Evolutionary conservation across 92 coral and sea anemone species (phyloP), one percentile per base, ranked within the genome.

Genomic region (Palythoa grandis): DNA sequence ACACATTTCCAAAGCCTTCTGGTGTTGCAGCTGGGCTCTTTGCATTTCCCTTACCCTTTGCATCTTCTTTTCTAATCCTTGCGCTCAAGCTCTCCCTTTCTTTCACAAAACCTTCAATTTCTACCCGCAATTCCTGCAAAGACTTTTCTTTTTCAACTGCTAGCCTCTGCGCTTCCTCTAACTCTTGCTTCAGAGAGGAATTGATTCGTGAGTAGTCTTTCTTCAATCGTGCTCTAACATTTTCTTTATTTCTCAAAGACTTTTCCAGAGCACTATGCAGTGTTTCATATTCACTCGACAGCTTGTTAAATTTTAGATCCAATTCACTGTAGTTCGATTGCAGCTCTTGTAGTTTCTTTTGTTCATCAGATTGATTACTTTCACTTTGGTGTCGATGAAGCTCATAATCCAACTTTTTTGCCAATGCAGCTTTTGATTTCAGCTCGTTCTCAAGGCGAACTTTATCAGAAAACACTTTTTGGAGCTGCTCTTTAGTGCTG

Each of bases 121-220:
- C 98, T 5, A 86, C 71, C 1, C 98, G 85, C 9, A 94, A 83
- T 57, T 86, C 86, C 82, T 93, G 95, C 47, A 94, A 73, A 2
- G 93, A 88, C 84, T 89, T 93, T 74, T 94, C 98, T 69, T 93
- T 93, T 77, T 94, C 96, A 20, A 96, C 77, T 63, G 76, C 86
- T 16, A 94, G 96, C 16, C 89, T 82, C 75, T 91, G 83, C 6
- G 94, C 94, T 52, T 93, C 95, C 70, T 90, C 94, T 11, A 96
- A 84, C 57, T 94, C 93, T 72, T 92, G 87, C 65, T 86, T 89
- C 38, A 96, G 70, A 25, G 91, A 84, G 8, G 91, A 83, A 47
- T 91, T 87, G 16, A 89, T 88, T 61, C 93, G 92, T 23, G 94
- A 86, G 52, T 91, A 92, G 82, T 94, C 98, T 78, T 90, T 93